phyloP scores from a whole-genome alignment of 2,888 invertebrate genomes.

The Salpingus planirostris region DNA sequence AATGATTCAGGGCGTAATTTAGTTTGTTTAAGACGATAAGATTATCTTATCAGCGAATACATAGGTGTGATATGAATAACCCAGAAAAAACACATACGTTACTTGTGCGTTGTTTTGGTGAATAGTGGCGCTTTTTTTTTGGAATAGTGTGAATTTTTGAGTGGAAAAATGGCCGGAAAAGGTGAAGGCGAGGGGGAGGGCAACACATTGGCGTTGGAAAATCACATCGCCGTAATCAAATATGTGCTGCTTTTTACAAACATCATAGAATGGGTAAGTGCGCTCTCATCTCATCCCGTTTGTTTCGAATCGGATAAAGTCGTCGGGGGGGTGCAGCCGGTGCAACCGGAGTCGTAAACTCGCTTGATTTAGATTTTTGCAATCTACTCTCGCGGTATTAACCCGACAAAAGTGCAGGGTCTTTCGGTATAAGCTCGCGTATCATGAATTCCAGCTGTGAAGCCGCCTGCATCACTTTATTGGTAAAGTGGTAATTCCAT shows the following conservation, averaged over 20 bases:
- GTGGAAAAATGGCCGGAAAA: constrained; percentile 46
- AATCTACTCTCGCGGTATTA: neutral
- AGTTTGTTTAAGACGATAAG: constrained; percentile 9
- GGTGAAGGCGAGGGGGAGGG: constrained; percentile 50
- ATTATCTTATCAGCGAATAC: constrained; percentile 27
- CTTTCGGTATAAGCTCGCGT: too few relatives aligned
- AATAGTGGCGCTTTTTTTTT: constrained; percentile 5
- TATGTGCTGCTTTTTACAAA: constrained; percentile 76
- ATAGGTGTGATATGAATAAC: constrained; percentile 24
- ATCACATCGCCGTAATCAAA: constrained; percentile 70
- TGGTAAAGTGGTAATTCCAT: constrained; percentile 3
- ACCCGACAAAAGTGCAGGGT: neutral
- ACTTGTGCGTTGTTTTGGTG: constrained; percentile 2
- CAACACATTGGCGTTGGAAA: constrained; percentile 54
- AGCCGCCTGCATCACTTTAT: constrained; percentile 2
- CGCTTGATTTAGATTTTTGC: neutral
- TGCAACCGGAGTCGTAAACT: too few relatives aligned
- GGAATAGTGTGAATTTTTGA: constrained; percentile 5
- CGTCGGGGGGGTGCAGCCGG: too few relatives aligned
- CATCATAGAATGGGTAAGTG: constrained; percentile 68
- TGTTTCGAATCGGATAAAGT: too few relatives aligned
- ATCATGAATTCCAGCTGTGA: constrained; percentile 3
- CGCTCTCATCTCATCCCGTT: too few relatives aligned
- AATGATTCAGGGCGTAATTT: constrained; percentile 14
- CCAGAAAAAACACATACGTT: constrained; percentile 19